These are phyloP conservation scores for Poliocrania exsul DNA, from an alignment of 2,797 vertebrate species.

Conservation along the genomic window DNA sequence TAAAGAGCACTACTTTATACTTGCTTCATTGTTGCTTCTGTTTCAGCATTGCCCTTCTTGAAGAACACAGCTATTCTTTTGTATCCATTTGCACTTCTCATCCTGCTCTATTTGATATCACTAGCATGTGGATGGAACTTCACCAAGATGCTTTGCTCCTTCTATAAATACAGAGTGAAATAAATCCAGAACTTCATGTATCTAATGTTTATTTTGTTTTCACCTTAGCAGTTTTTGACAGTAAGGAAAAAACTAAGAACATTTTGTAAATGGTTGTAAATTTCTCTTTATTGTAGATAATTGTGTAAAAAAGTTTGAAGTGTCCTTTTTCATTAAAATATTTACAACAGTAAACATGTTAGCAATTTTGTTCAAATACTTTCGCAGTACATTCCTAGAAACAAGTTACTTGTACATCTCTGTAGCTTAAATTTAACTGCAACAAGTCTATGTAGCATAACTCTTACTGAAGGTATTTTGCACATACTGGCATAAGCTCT, in stretches of 20 bases:
- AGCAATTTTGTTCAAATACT: slow-evolving; percentile 61
- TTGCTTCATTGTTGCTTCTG: background rate
- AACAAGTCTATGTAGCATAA: slow-evolving; percentile 48
- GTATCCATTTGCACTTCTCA: slow-evolving; percentile 91
- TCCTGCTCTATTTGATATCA: slow-evolving; percentile 89
- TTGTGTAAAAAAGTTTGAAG: slow-evolving; percentile 71
- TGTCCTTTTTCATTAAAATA: slow-evolving; percentile 73
- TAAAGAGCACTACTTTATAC: background rate
- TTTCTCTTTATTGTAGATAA: slow-evolving; percentile 79
- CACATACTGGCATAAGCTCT: slow-evolving; percentile 51
- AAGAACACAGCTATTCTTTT: slow-evolving; percentile 94
- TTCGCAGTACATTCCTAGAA: slow-evolving; percentile 74
- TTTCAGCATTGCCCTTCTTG: slow-evolving; percentile 90
- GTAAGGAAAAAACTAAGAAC: slow-evolving; percentile 20
- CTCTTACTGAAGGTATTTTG: slow-evolving; percentile 49
- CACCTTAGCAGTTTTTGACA: background rate
- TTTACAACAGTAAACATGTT: slow-evolving; percentile 69
- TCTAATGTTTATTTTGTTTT: background rate
- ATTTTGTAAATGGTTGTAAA: slow-evolving; percentile 80
- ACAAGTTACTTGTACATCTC: slow-evolving; percentile 67
- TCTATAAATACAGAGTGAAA: slow-evolving; percentile 93
- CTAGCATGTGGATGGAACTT: slow-evolving; percentile 96
- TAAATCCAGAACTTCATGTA: slow-evolving; percentile 58
- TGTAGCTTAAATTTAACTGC: slow-evolving; percentile 71
- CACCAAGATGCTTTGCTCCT: slow-evolving; percentile 89